These are phyloP conservation scores for Tridacna gigas DNA, from an alignment of 2,888 invertebrate genomes.

Conservation along the genomic window DNA sequence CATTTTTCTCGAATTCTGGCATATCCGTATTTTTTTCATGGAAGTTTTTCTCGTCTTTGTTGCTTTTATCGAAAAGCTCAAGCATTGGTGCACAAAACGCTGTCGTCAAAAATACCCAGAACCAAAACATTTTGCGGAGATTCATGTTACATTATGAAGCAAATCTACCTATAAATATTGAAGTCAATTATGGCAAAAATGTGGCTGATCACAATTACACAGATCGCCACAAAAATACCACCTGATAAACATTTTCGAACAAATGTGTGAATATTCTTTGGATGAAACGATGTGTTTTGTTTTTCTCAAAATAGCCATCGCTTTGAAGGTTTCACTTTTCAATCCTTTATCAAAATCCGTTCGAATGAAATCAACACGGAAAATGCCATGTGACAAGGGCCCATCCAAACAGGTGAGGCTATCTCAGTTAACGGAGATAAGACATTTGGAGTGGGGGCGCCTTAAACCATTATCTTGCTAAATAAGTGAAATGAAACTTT, in stretches of 20 bases:
- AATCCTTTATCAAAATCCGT: background rate
- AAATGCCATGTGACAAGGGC: background rate
- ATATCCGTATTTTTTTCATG: background rate
- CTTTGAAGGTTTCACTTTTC: background rate
- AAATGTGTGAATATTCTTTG: background rate
- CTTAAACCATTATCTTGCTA: no score
- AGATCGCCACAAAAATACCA: background rate
- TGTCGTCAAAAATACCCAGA: conserved; percentile 20
- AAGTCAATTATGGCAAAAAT: background rate
- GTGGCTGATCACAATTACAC: background rate
- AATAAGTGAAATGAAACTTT: no score
- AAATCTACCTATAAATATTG: background rate
- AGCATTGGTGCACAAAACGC: conserved; percentile 21
- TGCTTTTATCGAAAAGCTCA: background rate
- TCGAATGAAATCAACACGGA: background rate
- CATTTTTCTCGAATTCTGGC: background rate
- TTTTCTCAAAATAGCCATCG: background rate
- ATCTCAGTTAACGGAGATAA: background rate
- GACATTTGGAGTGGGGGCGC: no score
- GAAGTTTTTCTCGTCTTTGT: background rate
- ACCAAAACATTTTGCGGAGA: conserved; percentile 33
- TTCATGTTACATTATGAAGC: background rate
- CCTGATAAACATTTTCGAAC: background rate
- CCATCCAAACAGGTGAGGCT: background rate
- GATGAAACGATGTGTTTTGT: background rate